A percentile compares a stretch with the other conserved stretches of the same genome.
These are phyloP conservation scores for Rhyzopertha dominica DNA, from an alignment of 1,140 invertebrate species.

Conservation along the genomic window DNA sequence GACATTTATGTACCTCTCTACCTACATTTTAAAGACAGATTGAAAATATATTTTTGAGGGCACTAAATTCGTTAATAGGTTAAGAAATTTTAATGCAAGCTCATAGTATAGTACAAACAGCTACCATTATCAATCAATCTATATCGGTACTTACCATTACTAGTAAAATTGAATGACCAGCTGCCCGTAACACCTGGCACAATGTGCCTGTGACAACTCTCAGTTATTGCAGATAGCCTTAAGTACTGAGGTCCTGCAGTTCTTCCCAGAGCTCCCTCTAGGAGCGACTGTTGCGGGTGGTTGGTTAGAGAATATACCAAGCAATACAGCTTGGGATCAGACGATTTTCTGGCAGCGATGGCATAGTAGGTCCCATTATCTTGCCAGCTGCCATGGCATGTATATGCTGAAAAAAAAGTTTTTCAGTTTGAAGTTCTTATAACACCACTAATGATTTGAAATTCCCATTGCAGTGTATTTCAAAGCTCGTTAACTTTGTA, in stretches of 20 bases:
- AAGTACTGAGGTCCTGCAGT: conserved; percentile 39
- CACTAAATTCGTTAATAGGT: not conserved
- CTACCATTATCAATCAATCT: conserved; percentile 1
- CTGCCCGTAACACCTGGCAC: conserved; percentile 47
- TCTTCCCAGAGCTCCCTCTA: conserved; percentile 27
- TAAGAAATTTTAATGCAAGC: not conserved
- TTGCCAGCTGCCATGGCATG: conserved; percentile 63
- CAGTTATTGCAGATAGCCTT: conserved; percentile 44
- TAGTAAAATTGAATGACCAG: conserved; percentile 54
- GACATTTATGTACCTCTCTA: too few species aligned
- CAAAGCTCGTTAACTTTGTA: too few species aligned
- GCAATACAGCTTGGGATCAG: conserved; percentile 48
- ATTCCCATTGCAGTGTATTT: too few species aligned
- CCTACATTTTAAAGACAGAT: not conserved
- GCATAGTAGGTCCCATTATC: conserved; percentile 62
- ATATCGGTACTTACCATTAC: conserved; percentile 52
- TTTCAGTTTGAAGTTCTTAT: conserved; percentile 3
- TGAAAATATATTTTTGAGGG: not conserved
- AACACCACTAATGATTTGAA: not conserved
- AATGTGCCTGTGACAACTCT: conserved; percentile 47
- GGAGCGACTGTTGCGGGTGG: conserved; percentile 23
- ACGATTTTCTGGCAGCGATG: conserved; percentile 50
- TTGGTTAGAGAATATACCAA: conserved; percentile 49
- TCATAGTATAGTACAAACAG: conserved; percentile 9
- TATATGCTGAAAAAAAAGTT: conserved; percentile 52